Conservation (phyloP, 2,888 invertebrate species). For the Ormia ochracea region DNA sequence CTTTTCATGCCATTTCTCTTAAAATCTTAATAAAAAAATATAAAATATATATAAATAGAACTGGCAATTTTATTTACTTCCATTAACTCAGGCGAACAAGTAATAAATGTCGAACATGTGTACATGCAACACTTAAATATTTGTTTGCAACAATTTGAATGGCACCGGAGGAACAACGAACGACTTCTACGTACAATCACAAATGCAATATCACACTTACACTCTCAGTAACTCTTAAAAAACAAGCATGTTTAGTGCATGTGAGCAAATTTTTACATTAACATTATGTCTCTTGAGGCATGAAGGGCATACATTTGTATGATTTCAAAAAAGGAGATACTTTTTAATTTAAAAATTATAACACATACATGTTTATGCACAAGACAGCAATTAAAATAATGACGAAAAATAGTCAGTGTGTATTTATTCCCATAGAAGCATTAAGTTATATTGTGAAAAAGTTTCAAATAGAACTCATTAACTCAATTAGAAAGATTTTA, state of each 20-base stretch:
- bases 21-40: background rate
- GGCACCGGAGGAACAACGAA: background rate
- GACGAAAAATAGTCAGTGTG: conserved; percentile 17
- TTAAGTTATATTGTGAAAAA: background rate
- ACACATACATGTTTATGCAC: conserved; percentile 24
- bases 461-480: background rate
- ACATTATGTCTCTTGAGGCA: conserved; percentile 54
- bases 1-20: background rate
- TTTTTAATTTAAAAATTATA: conserved; percentile 3
- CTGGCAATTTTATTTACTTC: conserved; percentile 24
- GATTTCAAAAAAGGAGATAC: background rate
- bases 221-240: conserved; percentile 31
- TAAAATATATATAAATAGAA: conserved; percentile 24
- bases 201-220: conserved; percentile 13
- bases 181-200: conserved; percentile 7
- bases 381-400: conserved; percentile 57
- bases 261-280: conserved; percentile 48
- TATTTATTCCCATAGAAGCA: conserved; percentile 13
- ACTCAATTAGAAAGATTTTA: no score
- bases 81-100: conserved; percentile 41
- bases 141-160: background rate
- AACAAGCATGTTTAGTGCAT: conserved; percentile 31
- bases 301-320: conserved; percentile 54
- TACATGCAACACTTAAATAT: background rate
- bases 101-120: conserved; percentile 34